phyloP scores from a whole-genome alignment of 2,113 vertebrate genomes.

The Myrmecobius fasciatus region DNA sequence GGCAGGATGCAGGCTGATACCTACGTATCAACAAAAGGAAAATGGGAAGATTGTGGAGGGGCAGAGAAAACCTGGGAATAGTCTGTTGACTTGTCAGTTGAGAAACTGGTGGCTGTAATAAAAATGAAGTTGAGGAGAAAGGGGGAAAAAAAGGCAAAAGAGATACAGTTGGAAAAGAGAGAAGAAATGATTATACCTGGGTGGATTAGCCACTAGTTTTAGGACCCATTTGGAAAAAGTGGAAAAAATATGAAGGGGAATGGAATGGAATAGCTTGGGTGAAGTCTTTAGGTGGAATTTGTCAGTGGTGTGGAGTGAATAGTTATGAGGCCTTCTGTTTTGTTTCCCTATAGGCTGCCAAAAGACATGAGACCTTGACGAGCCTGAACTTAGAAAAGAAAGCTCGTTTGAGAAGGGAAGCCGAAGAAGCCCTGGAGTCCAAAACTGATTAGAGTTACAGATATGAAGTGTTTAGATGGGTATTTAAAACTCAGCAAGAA shows the following conservation, averaged over 20 bases:
- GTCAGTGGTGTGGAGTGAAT: background rate
- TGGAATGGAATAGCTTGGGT: background rate
- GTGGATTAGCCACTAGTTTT: background rate
- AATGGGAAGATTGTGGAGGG: background rate
- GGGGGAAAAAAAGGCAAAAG: background rate
- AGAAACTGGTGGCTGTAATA: background rate
- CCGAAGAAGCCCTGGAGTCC: constrained; percentile 55
- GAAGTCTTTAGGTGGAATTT: background rate
- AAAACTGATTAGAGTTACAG: constrained; percentile 66
- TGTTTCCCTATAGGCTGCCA: constrained; percentile 83
- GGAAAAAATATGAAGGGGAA: background rate
- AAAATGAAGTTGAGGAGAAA: background rate
- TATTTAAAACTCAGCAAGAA: constrained; percentile 42
- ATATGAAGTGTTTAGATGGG: background rate
- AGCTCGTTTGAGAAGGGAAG: constrained; percentile 84
- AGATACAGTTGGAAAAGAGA: background rate
- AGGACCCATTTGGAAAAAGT: background rate
- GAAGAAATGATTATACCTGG: background rate
- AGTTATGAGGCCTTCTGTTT: constrained; percentile 21
- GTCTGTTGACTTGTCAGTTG: background rate
- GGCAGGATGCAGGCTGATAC: constrained; percentile 1
- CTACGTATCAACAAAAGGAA: background rate
- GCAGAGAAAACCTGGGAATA: background rate
- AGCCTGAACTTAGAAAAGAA: constrained; percentile 90
- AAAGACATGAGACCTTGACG: constrained; percentile 86